Percentiles rank a stretch among this genome's conserved stretches.
Evolutionary conservation across 1,140 invertebrate genomes (phyloP).

Genomic region (Drosophila tani): DNA sequence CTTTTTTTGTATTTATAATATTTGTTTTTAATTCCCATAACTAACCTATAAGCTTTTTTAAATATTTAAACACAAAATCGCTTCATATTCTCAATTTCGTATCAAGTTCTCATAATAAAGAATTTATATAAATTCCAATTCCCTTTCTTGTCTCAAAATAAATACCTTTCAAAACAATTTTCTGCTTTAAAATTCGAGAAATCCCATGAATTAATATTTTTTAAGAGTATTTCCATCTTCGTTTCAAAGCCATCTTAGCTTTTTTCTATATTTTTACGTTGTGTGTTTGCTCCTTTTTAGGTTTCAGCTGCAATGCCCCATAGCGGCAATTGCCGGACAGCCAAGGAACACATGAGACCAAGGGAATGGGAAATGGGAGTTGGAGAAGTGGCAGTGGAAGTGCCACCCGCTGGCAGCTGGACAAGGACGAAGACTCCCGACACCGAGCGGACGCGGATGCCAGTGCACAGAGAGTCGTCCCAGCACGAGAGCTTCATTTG

Average conservation of each 20-base stretch:
- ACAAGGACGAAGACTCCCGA: slow-evolving; percentile 34
- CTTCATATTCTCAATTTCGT: too few species aligned
- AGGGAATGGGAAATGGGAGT: not conserved
- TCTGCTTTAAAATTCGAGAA: not conserved
- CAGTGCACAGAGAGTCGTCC: slow-evolving; percentile 41
- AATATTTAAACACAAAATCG: too few species aligned
- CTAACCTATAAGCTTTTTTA: too few species aligned
- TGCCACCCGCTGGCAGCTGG: slow-evolving; percentile 44
- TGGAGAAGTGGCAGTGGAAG: slow-evolving; percentile 14
- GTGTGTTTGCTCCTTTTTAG: slow-evolving; percentile 42
- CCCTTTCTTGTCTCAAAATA: too few species aligned
- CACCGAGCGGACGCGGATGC: slow-evolving; percentile 27
- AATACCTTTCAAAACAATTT: too few species aligned
- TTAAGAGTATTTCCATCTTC: slow-evolving; percentile 5
- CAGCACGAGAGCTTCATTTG: slow-evolving; percentile 78
- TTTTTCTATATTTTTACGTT: slow-evolving; percentile 8
- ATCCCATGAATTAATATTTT: not conserved
- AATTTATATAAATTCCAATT: too few species aligned
- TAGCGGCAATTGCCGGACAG: slow-evolving; percentile 70
- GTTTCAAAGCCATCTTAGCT: not conserved
- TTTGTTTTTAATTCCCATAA: too few species aligned
- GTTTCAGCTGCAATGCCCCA: slow-evolving; percentile 41
- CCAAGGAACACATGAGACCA: slow-evolving; percentile 72
- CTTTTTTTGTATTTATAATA: too few species aligned
- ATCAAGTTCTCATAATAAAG: too few species aligned